Evolutionary conservation across 2,113 vertebrate species (phyloP), one percentile per base, ranked within the genome.

Genomic region (Ammodytes marinus): DNA sequence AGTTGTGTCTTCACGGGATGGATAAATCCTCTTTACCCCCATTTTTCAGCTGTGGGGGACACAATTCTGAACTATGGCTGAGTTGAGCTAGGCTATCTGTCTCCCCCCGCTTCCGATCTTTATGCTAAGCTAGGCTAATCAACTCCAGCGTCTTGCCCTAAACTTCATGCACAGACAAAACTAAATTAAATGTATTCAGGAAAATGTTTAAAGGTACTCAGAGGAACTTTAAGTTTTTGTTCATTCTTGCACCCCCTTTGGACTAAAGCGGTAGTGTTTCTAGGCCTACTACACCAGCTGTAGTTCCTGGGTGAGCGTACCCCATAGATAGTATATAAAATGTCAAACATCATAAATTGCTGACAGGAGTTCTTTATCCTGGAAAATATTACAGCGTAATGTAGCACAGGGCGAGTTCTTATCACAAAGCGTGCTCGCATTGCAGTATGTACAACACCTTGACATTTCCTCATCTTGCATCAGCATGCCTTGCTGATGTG

Each of bases 381-480:
- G 17, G 10, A 45, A 60, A 52, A 47, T 5, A 49, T 68, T 13
- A 50, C 12, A 49, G 3, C 2, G n/a, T 50, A 59, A 52, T 4
- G 11, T 10, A 35, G 11, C 42, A 35, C 14, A n/a, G 37, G 40
- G n/a, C 3, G 14, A 37, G 53, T 43, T 64, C 39, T 64, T 71
- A 60, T 79, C 70, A 42, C 58, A 13, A 8, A 37, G n/a, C 5
- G 0, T 39, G 47, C 39, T 71, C n/a, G 6, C 42, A 40, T 19
- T 73, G 64, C 47, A 40, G 14, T 14, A 42, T 49, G 14, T 14
- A 42, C 55, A 69, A 37, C 55, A n/a, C 53, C 37, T 39, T 52
- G 13, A 52, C 52, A 46, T 84, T 79, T 88, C 55, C 61, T 77
- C 45, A 9, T 55, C 72, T 19, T 52, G 46, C 50, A 27, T 71